Evolutionary conservation across 1,140 invertebrate genomes (phyloP).

Genomic region (Brachionus plicatilis): DNA sequence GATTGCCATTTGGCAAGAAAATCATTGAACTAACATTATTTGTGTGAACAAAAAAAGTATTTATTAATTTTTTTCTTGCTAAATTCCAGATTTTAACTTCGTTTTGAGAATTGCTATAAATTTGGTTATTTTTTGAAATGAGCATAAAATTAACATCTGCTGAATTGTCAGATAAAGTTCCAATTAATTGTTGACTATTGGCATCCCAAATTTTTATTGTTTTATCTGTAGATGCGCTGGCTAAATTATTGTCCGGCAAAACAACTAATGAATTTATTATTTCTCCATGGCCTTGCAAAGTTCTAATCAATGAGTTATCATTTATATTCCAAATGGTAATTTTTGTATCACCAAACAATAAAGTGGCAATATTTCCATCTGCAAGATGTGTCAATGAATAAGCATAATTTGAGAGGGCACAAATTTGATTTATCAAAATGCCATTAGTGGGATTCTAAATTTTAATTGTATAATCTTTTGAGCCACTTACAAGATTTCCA

Average conservation of each 20-base stretch:
- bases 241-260: not conserved
- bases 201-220: not conserved
- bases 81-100: not conserved
- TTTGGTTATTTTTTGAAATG: not conserved
- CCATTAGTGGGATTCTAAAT: not conserved
- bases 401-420: constrained; percentile 98
- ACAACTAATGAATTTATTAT: not conserved
- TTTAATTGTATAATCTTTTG: not conserved
- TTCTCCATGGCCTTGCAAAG: not conserved
- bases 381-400: constrained; percentile 56
- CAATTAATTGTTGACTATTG: not conserved
- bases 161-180: not conserved
- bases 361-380: constrained; percentile 69
- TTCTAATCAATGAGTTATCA: constrained; percentile 78
- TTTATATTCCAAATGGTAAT: constrained; percentile 99
- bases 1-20: constrained; percentile 78
- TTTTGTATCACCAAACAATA: constrained; percentile 91
- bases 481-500: not conserved
- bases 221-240: not conserved
- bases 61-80: not conserved
- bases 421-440: constrained; percentile 64
- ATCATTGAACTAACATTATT: not conserved
- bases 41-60: not conserved
- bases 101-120: not conserved
- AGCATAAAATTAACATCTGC: not conserved